Evolutionary conservation across 2,888 invertebrate genomes (phyloP), one percentile per base, ranked within the genome.

Genomic region (Phaedon cochleariae): DNA sequence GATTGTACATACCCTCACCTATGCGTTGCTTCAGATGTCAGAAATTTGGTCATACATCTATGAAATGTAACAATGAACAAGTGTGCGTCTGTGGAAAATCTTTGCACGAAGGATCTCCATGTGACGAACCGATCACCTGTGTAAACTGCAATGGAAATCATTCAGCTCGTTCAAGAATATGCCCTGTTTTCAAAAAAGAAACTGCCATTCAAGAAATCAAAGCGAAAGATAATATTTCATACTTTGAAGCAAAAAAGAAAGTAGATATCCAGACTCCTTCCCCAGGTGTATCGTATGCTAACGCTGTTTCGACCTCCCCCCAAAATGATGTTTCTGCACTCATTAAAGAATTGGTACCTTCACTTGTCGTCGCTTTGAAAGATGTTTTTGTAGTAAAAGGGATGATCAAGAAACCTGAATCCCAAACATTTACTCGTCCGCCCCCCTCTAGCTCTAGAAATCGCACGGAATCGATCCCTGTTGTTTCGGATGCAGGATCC

Each of bases 1-100:
- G 71, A 10, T 53, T 59, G 0, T 75, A 67, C 31, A 65, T 75
- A 12, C 74, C 74, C 6, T n/a, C 63, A 12, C 73, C 73, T 12
- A 15, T 72, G 29, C 53, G 68, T 6, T 73, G 73, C 22, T 71
- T 60, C n/a, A 26, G 64, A 15, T 69, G 69, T 17, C 69, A 66
- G 52, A 37, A 22, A 9, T 69, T 68, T 41, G 69, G 64, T 0
- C 71, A 69, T 53, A 20, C 61, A 2, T 37, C 71, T 0, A 0
- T 20, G 2, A 57, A 26, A 12, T 70, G 70, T 22, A 37, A n/a
- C 0, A 48, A 61, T 26, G 60, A 59, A 17, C 54, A 59, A 54
- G 26, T 51, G 0, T 70, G 66, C 54, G n/a, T 65, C 3, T 70
- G 72, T 57, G 68, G 70, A 9, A 34, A 20, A 22, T 53, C 41